Evolutionary conservation across 2,888 invertebrate species (phyloP).

Genomic region (Ferrisia virgata): DNA sequence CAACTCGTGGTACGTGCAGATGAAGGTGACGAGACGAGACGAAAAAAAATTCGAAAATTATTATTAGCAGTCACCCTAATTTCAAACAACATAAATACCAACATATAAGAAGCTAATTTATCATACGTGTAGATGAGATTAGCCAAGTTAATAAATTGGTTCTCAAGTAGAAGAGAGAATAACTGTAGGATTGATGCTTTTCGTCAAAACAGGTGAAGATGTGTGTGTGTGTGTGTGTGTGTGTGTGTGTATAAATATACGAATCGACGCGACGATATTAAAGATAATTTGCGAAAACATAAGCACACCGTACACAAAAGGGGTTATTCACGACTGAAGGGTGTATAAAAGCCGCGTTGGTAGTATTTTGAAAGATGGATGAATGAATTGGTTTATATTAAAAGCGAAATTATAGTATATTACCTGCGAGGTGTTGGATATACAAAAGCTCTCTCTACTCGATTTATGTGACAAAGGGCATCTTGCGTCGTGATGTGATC

Average conservation of each 20-base stretch:
- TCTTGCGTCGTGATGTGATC: neutral
- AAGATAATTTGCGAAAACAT: neutral
- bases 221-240: no score
- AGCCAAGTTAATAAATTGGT: neutral
- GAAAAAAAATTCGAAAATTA: no score
- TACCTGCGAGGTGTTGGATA: neutral
- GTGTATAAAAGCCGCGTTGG: neutral
- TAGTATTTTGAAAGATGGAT: constrained; percentile 5
- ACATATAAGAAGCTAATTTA: neutral
- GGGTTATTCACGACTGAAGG: neutral
- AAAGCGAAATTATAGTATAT: neutral
- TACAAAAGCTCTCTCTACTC: neutral
- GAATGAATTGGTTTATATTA: neutral
- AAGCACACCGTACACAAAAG: neutral
- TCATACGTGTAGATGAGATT: neutral
- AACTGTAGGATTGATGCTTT: no score
- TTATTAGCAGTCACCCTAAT: no score
- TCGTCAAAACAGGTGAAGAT: no score
- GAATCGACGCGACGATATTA: neutral
- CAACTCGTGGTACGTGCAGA: neutral
- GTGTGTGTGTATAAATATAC: no score
- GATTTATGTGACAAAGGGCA: neutral
- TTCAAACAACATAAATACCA: neutral
- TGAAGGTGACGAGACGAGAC: neutral
- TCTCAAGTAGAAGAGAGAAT: neutral